Percentiles rank a stretch among this genome's conserved stretches.
phyloP scores from a whole-genome alignment of 2,113 vertebrate genomes.

The Ctenodactylus gundi region DNA sequence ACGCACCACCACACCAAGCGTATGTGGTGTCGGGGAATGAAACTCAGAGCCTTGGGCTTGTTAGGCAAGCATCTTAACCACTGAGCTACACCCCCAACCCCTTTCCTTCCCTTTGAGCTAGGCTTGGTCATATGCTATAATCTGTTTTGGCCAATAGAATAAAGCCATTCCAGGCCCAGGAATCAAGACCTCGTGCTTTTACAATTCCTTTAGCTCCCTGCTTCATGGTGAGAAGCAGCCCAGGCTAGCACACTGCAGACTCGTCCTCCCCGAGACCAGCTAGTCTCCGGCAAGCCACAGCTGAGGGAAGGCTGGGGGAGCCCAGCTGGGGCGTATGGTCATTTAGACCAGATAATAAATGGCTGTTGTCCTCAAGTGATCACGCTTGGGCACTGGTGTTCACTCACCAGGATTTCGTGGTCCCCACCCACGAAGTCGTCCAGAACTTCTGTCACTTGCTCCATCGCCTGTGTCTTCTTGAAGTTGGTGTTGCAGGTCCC shows the following conservation, averaged over 20 bases:
- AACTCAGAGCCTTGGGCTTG: too few relatives aligned
- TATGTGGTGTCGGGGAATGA: too few relatives aligned
- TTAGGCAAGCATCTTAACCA: too few relatives aligned
- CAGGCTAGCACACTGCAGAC: too few relatives aligned
- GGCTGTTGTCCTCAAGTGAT: neutral
- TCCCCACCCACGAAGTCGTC: slow-evolving; percentile 89
- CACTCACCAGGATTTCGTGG: slow-evolving; percentile 86
- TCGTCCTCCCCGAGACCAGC: too few relatives aligned
- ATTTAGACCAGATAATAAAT: neutral
- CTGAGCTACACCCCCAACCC: too few relatives aligned
- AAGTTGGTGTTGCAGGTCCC: slow-evolving; percentile 93
- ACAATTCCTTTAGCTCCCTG: neutral
- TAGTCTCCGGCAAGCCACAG: neutral
- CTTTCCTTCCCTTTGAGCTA: too few relatives aligned
- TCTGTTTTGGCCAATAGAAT: neutral
- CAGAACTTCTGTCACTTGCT: slow-evolving; percentile 89
- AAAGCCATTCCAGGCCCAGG: neutral
- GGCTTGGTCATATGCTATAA: neutral
- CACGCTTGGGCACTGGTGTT: neutral
- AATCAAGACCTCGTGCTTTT: neutral
- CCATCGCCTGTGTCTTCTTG: slow-evolving; percentile 89
- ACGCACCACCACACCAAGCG: too few relatives aligned
- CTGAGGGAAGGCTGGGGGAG: neutral
- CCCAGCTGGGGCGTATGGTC: neutral
- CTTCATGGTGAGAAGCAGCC: neutral